Conservation (phyloP, 2,888 invertebrate genomes). For the Philonicus albiceps region DNA sequence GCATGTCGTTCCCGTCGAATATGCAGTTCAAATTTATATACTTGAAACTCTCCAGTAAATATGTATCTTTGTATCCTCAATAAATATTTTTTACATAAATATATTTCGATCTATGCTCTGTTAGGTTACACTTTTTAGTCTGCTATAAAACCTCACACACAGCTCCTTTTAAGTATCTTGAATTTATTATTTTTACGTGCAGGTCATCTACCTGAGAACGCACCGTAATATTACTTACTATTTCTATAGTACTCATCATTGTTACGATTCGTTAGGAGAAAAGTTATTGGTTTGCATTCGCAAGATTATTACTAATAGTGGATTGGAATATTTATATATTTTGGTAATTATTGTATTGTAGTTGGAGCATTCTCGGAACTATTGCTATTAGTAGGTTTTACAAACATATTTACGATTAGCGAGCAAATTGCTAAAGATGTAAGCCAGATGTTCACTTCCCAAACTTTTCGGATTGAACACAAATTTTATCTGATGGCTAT, state of each 20-base stretch:
- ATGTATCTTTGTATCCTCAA: background rate
- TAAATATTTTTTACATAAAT: background rate
- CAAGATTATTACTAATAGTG: background rate
- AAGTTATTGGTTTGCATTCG: background rate
- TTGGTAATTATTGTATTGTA: too few relatives aligned
- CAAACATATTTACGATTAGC: background rate
- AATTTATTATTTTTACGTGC: background rate
- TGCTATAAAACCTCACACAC: background rate
- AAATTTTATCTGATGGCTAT: too few relatives aligned
- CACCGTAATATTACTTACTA: background rate
- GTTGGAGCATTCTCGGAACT: background rate
- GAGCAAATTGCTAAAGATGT: background rate
- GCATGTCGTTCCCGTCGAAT: background rate
- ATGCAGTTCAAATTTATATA: background rate
- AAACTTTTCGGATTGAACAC: too few relatives aligned
- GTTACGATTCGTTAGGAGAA: background rate
- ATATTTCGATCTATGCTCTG: background rate
- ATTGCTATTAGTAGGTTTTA: background rate
- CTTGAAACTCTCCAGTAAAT: background rate
- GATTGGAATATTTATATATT: background rate
- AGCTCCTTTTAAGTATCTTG: background rate
- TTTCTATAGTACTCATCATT: background rate
- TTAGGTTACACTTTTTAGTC: background rate
- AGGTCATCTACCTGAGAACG: background rate
- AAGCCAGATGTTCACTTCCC: background rate